Evolutionary conservation across 2,888 invertebrate genomes (phyloP).

Genomic region (Stenotaenia linearis): DNA sequence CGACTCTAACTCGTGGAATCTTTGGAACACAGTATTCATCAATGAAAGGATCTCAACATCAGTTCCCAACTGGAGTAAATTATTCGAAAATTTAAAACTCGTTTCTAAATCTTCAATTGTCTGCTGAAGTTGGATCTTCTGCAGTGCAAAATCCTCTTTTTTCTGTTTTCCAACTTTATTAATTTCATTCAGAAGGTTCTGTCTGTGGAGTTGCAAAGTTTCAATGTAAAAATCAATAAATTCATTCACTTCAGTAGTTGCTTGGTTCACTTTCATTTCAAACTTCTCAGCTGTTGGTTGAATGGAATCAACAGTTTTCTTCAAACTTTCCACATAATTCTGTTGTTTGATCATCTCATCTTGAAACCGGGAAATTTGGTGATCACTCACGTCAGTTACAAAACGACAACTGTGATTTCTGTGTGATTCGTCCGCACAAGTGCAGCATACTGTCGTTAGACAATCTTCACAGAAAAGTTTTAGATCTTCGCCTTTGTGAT

Average conservation of each 20-base stretch:
- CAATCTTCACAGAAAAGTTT: slow-evolving; percentile 33
- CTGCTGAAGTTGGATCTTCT: slow-evolving; percentile 32
- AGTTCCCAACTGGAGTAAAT: slow-evolving; percentile 23
- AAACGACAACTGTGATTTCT: slow-evolving; percentile 27
- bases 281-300: not conserved
- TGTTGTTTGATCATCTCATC: not conserved
- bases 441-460: slow-evolving; percentile 19
- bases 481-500: slow-evolving; percentile 28
- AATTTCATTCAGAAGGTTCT: slow-evolving; percentile 53
- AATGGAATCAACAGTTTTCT: not conserved
- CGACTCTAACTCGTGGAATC: slow-evolving; percentile 18
- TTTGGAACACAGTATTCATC: not conserved
- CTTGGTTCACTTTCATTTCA: slow-evolving; percentile 40
- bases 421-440: slow-evolving; percentile 26
- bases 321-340: not conserved
- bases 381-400: slow-evolving; percentile 28
- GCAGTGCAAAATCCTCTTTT: slow-evolving; percentile 2
- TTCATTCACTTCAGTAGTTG: slow-evolving; percentile 60
- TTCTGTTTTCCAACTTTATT: slow-evolving; percentile 36
- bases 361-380: not conserved
- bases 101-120: slow-evolving; percentile 29
- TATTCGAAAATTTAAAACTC: not conserved
- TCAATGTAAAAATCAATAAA: slow-evolving; percentile 61
- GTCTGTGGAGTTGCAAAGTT: slow-evolving; percentile 59
- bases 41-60: slow-evolving; percentile 30